Conservation (phyloP, 1,140 invertebrate genomes). For the Drosophila navojoa region DNA sequence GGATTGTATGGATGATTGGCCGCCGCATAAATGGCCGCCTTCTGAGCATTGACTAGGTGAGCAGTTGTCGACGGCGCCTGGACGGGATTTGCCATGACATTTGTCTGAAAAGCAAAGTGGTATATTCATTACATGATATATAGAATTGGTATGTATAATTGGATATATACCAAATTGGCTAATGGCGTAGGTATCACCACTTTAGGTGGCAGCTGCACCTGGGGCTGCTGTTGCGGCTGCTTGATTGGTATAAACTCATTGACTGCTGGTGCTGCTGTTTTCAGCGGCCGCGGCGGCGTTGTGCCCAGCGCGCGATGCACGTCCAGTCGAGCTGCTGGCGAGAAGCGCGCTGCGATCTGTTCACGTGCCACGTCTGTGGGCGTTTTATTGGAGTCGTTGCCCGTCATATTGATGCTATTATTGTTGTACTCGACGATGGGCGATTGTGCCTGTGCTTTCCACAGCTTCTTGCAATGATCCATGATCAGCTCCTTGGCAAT, state of each 20-base stretch:
- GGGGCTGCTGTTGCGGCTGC: conserved; percentile 4
- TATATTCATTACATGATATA: neutral
- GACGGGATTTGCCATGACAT: conserved; percentile 40
- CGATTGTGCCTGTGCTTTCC: conserved; percentile 54
- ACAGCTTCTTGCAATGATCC: conserved; percentile 73
- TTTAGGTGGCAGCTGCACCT: conserved; percentile 1
- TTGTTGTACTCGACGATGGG: conserved; percentile 56
- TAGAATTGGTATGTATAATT: neutral
- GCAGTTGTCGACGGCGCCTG: conserved; percentile 25
- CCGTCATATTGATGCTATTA: conserved; percentile 38
- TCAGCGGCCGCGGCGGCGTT: conserved; percentile 41
- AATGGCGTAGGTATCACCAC: conserved; percentile 37
- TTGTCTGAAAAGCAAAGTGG: conserved; percentile 42
- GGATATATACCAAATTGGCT: conserved; percentile 57
- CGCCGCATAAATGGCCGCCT: conserved; percentile 34
- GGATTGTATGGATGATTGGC: conserved; percentile 41
- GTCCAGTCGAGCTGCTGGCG: conserved; percentile 68
- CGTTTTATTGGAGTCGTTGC: conserved; percentile 39
- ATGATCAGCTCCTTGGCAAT: conserved; percentile 64
- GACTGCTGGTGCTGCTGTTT: conserved; percentile 22
- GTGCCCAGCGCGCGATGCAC: conserved; percentile 52
- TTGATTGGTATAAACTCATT: conserved; percentile 33
- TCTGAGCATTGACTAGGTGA: conserved; percentile 55
- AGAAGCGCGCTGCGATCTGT: conserved; percentile 61
- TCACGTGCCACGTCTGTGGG: conserved; percentile 65